These are phyloP conservation scores for Pseudococcus jackbeardsleyi DNA, from an alignment of 2,888 invertebrate species.

Conservation along the genomic window DNA sequence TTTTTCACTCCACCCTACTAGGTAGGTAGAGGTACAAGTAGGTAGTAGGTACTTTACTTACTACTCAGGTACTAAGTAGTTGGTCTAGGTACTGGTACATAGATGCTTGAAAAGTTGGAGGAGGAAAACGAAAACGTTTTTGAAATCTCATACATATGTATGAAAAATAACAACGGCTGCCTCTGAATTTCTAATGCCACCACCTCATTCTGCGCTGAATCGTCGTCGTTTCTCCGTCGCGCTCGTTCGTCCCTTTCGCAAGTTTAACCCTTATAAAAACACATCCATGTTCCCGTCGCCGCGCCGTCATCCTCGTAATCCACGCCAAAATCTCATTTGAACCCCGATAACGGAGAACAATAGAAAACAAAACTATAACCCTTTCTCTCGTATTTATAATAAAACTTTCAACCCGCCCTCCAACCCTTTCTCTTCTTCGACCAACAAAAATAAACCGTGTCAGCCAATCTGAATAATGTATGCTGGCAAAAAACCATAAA, in stretches of 20 bases:
- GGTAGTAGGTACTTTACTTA: background rate
- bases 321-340: conserved; percentile 61
- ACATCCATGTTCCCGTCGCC: background rate
- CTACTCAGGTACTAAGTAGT: background rate
- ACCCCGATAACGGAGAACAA: conserved; percentile 64
- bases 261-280: conserved; percentile 52
- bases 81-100: background rate
- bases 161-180: conserved; percentile 63
- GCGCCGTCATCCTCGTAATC: conserved; percentile 34
- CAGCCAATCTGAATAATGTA: conserved; percentile 64
- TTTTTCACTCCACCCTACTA: too few relatives aligned
- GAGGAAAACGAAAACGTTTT: conserved; percentile 60
- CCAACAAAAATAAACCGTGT: conserved; percentile 58
- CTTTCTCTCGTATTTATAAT: conserved; percentile 61
- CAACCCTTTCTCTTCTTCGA: background rate
- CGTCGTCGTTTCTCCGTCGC: conserved; percentile 25
- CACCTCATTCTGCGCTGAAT: background rate
- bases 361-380: conserved; percentile 64
- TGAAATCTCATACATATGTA: conserved; percentile 65
- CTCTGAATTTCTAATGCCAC: conserved; percentile 62
- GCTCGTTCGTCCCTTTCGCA: conserved; percentile 2
- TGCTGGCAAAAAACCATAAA: conserved; percentile 64
- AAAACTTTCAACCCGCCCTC: conserved; percentile 42
- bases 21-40: background rate
- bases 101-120: conserved; percentile 4